Conservation (phyloP, 1,140 invertebrate genomes). For the Brachystomella parvula region DNA sequence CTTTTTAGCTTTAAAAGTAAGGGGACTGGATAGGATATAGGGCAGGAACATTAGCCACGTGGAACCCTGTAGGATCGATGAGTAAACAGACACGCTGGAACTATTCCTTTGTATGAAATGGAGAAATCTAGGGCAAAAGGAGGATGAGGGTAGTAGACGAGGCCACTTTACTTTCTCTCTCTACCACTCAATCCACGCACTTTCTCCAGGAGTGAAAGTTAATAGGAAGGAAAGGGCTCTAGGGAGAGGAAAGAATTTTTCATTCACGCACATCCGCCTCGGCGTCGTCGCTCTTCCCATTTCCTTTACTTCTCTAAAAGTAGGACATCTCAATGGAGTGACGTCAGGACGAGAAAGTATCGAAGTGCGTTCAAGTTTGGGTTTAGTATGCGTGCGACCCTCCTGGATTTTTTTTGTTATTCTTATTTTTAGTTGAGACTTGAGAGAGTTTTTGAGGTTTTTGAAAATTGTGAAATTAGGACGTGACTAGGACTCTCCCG, state of each 20-base stretch:
- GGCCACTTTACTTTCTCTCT: background rate
- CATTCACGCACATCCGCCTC: conserved; percentile 1
- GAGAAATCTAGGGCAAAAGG: conserved; percentile 1
- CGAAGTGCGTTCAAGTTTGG: too few species aligned
- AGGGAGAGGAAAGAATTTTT: background rate
- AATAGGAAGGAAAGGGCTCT: too few species aligned
- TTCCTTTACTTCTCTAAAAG: background rate
- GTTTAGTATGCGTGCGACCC: background rate
- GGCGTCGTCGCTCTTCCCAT: background rate
- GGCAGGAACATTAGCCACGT: conserved; percentile 8
- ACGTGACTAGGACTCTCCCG: background rate
- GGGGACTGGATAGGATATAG: conserved; percentile 7
- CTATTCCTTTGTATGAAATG: background rate
- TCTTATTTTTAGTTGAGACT: background rate
- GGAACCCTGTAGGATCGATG: conserved; percentile 6
- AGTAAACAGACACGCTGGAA: conserved; percentile 7
- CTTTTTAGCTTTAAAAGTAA: too few species aligned
- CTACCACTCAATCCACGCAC: background rate
- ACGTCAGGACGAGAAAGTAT: too few species aligned
- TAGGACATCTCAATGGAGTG: conserved; percentile 2
- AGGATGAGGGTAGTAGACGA: background rate
- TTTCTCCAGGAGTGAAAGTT: background rate
- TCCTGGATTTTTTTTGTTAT: background rate
- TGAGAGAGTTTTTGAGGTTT: background rate
- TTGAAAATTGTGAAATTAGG: background rate